Conservation (phyloP, 2,888 invertebrate genomes). For the Papilio demoleus region DNA sequence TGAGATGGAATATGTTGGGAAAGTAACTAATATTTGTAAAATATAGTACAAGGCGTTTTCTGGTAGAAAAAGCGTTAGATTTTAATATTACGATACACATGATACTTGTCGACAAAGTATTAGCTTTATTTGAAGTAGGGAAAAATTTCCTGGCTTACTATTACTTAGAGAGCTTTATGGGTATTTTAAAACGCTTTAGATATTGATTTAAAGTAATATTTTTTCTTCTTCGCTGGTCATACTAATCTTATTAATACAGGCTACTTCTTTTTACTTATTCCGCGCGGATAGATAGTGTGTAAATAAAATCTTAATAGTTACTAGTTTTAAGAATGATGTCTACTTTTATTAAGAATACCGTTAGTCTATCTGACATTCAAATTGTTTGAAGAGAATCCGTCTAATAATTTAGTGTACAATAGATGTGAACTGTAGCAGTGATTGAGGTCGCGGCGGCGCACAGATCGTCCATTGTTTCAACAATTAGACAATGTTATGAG, state of each 20-base stretch:
- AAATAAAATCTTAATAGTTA: background rate
- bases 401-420: background rate
- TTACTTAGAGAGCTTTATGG: too few species aligned
- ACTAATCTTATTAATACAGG: too few species aligned
- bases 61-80: background rate
- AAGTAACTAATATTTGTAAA: background rate
- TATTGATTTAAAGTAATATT: too few species aligned
- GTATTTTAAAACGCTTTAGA: too few species aligned
- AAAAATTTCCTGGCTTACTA: too few species aligned
- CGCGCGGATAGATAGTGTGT: too few species aligned
- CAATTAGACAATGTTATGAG: background rate
- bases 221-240: too few species aligned
- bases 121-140: too few species aligned
- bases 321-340: background rate
- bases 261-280: too few species aligned
- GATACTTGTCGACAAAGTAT: too few species aligned
- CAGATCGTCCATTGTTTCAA: slow-evolving; percentile 13
- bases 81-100: too few species aligned
- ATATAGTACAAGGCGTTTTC: background rate
- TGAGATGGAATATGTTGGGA: background rate
- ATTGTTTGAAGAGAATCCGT: background rate
- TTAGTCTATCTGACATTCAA: background rate
- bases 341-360: background rate
- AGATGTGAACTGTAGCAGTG: slow-evolving; percentile 15
- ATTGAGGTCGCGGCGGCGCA: background rate